phyloP scores from a whole-genome alignment of 1,140 invertebrate genomes.

The Brachystomella parvula region DNA sequence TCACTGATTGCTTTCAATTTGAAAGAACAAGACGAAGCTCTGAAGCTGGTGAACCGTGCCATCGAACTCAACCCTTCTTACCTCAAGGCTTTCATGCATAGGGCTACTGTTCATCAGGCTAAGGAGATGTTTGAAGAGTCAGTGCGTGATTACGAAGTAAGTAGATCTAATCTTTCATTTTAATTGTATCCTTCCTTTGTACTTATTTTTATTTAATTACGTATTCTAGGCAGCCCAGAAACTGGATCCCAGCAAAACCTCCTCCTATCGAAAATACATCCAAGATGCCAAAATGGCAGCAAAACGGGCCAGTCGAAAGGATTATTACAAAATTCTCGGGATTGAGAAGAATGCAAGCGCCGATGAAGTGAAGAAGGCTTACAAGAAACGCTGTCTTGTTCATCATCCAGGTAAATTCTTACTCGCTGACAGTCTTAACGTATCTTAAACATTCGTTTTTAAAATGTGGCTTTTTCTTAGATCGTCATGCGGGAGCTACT shows the following conservation, averaged over 20 bases:
- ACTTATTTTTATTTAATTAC: constrained; percentile 16
- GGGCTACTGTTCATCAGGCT: constrained; percentile 78
- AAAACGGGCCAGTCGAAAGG: constrained; percentile 89
- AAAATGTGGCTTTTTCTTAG: constrained; percentile 44
- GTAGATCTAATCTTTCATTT: constrained; percentile 13
- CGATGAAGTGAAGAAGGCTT: constrained; percentile 94
- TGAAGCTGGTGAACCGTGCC: constrained; percentile 77
- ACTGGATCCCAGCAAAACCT: constrained; percentile 18
- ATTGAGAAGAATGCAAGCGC: constrained; percentile 72
- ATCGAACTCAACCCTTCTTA: constrained; percentile 80
- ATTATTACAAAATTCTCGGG: constrained; percentile 61
- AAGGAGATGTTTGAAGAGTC: constrained; percentile 78
- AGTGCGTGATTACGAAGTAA: constrained; percentile 80
- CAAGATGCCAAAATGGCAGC: constrained; percentile 78
- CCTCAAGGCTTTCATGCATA: constrained; percentile 74
- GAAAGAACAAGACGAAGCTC: constrained; percentile 64
- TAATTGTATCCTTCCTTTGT: background rate
- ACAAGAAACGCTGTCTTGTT: constrained; percentile 78
- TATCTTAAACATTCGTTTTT: background rate
- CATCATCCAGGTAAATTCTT: constrained; percentile 63
- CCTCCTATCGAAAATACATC: constrained; percentile 53
- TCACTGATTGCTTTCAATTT: constrained; percentile 47
- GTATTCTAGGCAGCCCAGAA: constrained; percentile 21
- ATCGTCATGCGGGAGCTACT: constrained; percentile 79
- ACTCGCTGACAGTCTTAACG: background rate